phyloP scores from a whole-genome alignment of 2,113 vertebrate species.

The Vulpes ferrilata region DNA sequence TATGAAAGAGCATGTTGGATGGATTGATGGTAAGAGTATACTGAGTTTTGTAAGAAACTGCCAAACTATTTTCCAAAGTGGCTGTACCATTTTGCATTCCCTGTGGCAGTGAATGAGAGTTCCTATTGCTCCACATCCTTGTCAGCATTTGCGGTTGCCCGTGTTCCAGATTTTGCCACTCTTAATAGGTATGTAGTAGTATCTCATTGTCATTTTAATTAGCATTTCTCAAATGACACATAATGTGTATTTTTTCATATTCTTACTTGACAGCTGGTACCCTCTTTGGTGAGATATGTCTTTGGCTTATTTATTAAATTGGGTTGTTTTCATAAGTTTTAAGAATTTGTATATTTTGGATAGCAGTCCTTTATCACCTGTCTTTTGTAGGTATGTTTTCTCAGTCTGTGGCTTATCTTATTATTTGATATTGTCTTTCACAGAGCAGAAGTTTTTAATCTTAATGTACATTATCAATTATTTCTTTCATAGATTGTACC shows the following conservation, averaged over 20 bases:
- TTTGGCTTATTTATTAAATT: background rate
- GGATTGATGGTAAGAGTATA: background rate
- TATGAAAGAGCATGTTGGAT: background rate
- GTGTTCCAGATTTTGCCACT: background rate
- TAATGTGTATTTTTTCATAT: background rate
- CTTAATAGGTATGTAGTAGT: background rate
- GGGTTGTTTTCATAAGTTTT: background rate
- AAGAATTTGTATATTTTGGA: background rate
- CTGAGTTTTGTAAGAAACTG: background rate
- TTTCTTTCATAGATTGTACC: background rate
- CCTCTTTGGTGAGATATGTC: background rate
- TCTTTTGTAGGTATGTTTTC: background rate
- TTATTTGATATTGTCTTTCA: background rate
- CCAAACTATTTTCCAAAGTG: background rate
- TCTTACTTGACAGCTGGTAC: background rate
- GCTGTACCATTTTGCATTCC: background rate
- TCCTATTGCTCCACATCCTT: background rate
- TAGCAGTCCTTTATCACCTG: background rate
- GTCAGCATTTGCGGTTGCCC: background rate
- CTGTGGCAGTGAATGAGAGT: background rate
- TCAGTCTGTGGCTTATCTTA: background rate
- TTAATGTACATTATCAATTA: background rate
- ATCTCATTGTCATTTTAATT: background rate
- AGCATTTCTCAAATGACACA: background rate
- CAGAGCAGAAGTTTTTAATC: background rate